Base-by-base conservation (phyloP, 2,797 vertebrate species). In the Lepilemur ruficaudatus region DNA sequence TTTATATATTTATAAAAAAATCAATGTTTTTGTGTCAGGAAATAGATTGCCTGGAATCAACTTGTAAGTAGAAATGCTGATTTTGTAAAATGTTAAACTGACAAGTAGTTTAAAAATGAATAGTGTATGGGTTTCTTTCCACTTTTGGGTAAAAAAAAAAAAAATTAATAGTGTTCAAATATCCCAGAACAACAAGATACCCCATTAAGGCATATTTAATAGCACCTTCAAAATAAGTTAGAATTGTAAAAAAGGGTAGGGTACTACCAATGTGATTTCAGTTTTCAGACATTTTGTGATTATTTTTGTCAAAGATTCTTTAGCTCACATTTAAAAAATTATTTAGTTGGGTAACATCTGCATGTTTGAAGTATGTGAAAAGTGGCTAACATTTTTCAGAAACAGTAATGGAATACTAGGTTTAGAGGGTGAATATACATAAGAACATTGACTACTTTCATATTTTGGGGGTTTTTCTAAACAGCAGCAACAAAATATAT, bases 301-400 rank as follows among this genome's bases (percentile, higher is more conserved):
- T 41, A 32, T 73, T 91, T 92, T 78, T 92, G 72, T 91, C 46
- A 76, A 38, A 75, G 43, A 67, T 88, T 83, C 65, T 75, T 93
- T 28, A 81, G 46, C 92, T 81, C 50, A 65, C 43, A 38, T 95
- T 88, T 50, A 38, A 86, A 87, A 87, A 79, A 32, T 73, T 78
- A 61, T 7, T 38, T 48, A 50, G 8, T 35, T 92, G 15, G 15
- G 43, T 70, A 43, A 46, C 28, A 69, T 86, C 28, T 63, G 8
- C n/a, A 15, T 84, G 30, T 91, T 73, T 91, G 50, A 82, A 90
- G 18, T 61, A 3, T 35, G 2, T 72, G 59, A 92, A 72, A 75
- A 93, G 41, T 43, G 57, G 57, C 50, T 59, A 87, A 75, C 17
- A 25, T 81, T 92, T 96, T 46, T 63, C 15, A 83, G 46, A 76